Conservation (phyloP, 2,113 vertebrate genomes). For the Forbesichthys papilliferus region DNA sequence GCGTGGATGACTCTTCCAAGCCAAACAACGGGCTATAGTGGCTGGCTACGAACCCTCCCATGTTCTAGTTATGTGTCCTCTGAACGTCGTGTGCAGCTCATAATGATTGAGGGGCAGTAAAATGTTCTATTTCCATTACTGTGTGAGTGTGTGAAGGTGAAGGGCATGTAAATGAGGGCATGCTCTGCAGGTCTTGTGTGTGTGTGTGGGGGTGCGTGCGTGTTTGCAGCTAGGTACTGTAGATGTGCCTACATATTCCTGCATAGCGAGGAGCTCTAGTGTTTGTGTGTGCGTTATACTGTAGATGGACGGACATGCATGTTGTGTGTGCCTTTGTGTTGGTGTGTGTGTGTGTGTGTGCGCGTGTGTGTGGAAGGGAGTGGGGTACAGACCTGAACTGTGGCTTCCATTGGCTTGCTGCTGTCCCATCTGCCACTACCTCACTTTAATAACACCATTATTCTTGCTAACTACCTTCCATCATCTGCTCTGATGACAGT, state of each 20-base stretch:
- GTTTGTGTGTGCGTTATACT: background rate
- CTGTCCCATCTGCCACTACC: constrained; percentile 53
- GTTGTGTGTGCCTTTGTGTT: background rate
- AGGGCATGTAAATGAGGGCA: background rate
- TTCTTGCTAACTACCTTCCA: constrained; percentile 53
- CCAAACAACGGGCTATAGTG: background rate
- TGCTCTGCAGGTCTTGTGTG: background rate
- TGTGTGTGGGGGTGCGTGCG: background rate
- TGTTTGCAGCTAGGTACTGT: background rate
- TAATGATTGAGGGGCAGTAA: constrained; percentile 19
- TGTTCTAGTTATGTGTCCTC: constrained; percentile 8
- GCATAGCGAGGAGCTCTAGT: background rate
- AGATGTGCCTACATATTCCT: background rate
- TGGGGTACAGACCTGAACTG: constrained; percentile 7
- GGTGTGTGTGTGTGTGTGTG: background rate
- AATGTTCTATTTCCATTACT: constrained; percentile 24
- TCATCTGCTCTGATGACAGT: constrained; percentile 48
- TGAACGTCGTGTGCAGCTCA: constrained; percentile 16
- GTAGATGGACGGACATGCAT: constrained; percentile 1
- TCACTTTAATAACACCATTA: constrained; percentile 67
- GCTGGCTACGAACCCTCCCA: constrained; percentile 2
- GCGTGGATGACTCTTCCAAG: background rate
- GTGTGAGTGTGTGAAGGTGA: constrained; percentile 1
- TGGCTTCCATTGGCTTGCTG: constrained; percentile 18
- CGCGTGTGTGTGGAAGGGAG: background rate